phyloP scores from a whole-genome alignment of 2,797 vertebrate genomes.

The Acanthurus leucopareius region DNA sequence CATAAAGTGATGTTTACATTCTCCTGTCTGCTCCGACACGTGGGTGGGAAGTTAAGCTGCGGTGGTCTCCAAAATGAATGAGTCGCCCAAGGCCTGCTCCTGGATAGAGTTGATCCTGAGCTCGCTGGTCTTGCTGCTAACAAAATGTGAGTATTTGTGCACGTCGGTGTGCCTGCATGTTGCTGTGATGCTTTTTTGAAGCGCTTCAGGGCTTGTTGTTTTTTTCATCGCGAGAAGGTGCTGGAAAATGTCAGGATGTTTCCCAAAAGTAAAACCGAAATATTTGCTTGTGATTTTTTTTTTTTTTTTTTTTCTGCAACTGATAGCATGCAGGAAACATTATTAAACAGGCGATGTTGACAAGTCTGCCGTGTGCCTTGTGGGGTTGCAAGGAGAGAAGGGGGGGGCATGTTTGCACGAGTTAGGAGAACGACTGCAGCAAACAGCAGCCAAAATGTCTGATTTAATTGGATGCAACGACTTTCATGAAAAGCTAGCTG shows the following conservation, averaged over 20 bases:
- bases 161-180: conserved; percentile 11
- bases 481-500: conserved; percentile 24
- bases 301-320: not conserved
- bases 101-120: conserved; percentile 57
- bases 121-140: conserved; percentile 19
- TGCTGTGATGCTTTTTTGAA: conserved; percentile 14
- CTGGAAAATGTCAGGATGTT: conserved; percentile 60
- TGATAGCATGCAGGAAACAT: conserved; percentile 26
- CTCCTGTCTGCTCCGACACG: conserved; percentile 27
- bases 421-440: conserved; percentile 5
- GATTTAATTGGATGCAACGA: conserved; percentile 29
- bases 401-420: conserved; percentile 18
- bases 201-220: conserved; percentile 57
- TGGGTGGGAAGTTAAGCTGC: conserved; percentile 42
- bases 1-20: conserved; percentile 54
- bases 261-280: conserved; percentile 39
- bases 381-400: not conserved
- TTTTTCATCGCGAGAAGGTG: conserved; percentile 45
- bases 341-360: conserved; percentile 48
- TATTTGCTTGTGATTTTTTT: conserved; percentile 38
- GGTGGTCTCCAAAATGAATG: conserved; percentile 65
- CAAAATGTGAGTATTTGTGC: conserved; percentile 13
- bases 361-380: conserved; percentile 21
- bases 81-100: conserved; percentile 66
- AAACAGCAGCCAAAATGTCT: conserved; percentile 21